Evolutionary conservation across 37 sponge, comb jelly and placozoan genomes (phyloP), one percentile per base, ranked within the genome.

Genomic region (Haliclona indistincta): DNA sequence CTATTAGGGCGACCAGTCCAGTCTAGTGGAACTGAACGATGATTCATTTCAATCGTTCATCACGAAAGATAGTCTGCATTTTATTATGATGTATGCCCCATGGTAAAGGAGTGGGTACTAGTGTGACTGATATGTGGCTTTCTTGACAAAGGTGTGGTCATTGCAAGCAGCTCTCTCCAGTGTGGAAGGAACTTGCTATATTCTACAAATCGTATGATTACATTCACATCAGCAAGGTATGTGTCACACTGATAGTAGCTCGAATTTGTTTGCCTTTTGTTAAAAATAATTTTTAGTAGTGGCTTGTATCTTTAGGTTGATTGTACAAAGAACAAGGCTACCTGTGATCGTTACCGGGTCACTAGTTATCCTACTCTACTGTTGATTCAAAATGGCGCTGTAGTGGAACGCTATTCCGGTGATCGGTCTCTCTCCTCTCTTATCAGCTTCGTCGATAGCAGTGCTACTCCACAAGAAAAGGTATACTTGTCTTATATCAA

Each of bases 111-210:
- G 26, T 71, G 40, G 10, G 39, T 13, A 33, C 28, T 35, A 38
- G 54, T 71, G 38, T 22, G 7, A 36, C n/a, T n/a, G n/a, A n/a
- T n/a, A n/a, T n/a, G n/a, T n/a, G n/a, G n/a, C n/a, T n/a, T n/a
- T n/a, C n/a, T n/a, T n/a, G n/a, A n/a, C n/a, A n/a, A n/a, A 82
- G 83, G 83, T 82, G 83, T 82, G 83, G 75, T 38, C 83, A 82
- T 26, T 82, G 83, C 39, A 43, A 74, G 61, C 29, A 43, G 40
- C 74, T 82, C 7, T 74, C 74, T 0, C 83, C 83, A 34, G 37
- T 39, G 5, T 81, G 81, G 81, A 41, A 51, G 8, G 73, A 81
- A 37, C 66, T 81, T 37, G 72, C 81, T 13, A 36, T 65, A 22
- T 38, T 71, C 45, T 81, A 42, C 47, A 53, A 71, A n/a, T 23